phyloP scores from a whole-genome alignment of 1,140 invertebrate genomes.

The Drusus annulatus region DNA sequence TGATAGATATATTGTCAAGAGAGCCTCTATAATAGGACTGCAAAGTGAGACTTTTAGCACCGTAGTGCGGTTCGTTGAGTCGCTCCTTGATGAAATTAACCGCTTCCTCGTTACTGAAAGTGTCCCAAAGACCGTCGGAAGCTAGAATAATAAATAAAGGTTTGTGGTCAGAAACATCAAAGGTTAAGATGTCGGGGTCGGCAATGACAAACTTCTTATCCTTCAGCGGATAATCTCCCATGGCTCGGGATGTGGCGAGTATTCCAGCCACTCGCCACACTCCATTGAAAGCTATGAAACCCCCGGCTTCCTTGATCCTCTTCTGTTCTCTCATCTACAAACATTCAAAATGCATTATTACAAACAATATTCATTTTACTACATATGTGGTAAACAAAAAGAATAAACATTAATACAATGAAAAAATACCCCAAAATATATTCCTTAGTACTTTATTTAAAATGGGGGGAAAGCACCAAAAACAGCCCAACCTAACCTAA shows the following conservation, averaged over 20 bases:
- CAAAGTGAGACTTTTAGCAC: conserved; percentile 90
- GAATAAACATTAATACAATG: too few species aligned
- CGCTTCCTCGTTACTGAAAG: conserved; percentile 94
- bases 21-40: conserved; percentile 95
- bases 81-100: conserved; percentile 88
- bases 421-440: too few species aligned
- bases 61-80: conserved; percentile 87
- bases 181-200: conserved; percentile 96
- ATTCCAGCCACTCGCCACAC: conserved; percentile 98
- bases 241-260: conserved; percentile 93
- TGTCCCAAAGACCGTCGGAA: conserved; percentile 97
- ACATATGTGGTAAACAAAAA: too few species aligned
- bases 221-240: conserved; percentile 96
- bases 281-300: conserved; percentile 94
- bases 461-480: too few species aligned
- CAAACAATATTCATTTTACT: too few species aligned
- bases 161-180: conserved; percentile 87
- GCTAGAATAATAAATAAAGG: conserved; percentile 93
- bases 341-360: conserved; percentile 37
- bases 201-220: conserved; percentile 94
- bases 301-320: conserved; percentile 92
- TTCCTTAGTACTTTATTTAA: too few species aligned
- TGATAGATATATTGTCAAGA: conserved; percentile 95
- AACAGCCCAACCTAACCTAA: too few species aligned
- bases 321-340: conserved; percentile 86